Conservation (phyloP, 2,797 vertebrate genomes). For the Dicrostonyx torquatus region DNA sequence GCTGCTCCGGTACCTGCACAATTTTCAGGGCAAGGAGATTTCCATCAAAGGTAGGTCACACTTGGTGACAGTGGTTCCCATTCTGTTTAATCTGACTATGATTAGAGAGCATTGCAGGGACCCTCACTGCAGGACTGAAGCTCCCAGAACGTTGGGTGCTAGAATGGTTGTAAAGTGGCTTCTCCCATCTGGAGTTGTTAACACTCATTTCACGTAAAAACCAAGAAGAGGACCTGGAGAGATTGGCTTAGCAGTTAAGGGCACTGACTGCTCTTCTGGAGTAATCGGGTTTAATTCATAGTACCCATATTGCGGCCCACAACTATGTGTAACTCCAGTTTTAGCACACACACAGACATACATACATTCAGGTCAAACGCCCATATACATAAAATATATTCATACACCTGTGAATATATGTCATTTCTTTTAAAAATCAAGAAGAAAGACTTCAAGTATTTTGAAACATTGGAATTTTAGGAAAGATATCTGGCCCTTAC, state of each 20-base stretch:
- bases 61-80: background rate
- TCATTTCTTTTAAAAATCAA: background rate
- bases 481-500: background rate
- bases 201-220: background rate
- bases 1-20: conserved; percentile 95
- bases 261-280: background rate
- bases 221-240: background rate
- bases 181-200: conserved; percentile 6
- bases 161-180: background rate
- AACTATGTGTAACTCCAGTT: background rate
- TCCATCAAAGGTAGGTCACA: conserved; percentile 94
- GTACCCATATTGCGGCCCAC: background rate
- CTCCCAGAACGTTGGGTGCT: conserved; percentile 11
- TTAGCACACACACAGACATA: background rate
- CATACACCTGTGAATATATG: background rate
- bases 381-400: background rate
- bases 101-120: background rate
- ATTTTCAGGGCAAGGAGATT: conserved; percentile 98
- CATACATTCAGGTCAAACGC: background rate
- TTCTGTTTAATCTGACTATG: background rate
- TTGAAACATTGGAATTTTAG: background rate
- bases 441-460: background rate
- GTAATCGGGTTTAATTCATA: background rate
- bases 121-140: background rate
- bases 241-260: background rate